A percentile compares a stretch with the other conserved stretches of the same genome.
Conservation (phyloP, 2,797 vertebrate genomes). For the Acanthopagrus latus region DNA sequence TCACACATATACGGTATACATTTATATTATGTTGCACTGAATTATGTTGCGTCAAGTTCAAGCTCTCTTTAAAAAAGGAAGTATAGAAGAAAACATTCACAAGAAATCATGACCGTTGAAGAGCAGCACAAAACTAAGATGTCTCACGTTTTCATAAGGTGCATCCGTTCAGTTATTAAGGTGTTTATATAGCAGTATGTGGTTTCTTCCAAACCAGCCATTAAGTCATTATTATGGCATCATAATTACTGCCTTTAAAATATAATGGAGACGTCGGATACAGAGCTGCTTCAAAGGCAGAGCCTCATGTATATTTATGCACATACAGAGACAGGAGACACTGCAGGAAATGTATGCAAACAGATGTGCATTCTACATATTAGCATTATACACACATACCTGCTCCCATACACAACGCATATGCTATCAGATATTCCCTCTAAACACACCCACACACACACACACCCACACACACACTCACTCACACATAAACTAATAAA, state of each 20-base stretch:
- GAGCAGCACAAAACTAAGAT: neutral
- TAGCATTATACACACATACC: neutral
- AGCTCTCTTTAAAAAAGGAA: neutral
- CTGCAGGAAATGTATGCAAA: conserved; percentile 9
- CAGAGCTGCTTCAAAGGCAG: neutral
- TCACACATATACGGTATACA: neutral
- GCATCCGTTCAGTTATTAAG: neutral
- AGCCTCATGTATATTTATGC: neutral
- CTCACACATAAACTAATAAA: conserved; percentile 1
- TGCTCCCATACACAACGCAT: neutral
- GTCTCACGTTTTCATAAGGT: neutral
- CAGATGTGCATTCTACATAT: neutral
- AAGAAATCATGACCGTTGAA: neutral
- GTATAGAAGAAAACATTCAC: neutral
- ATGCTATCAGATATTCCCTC: neutral
- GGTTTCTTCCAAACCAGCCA: neutral
- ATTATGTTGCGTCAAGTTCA: no score
- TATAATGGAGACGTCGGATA: neutral
- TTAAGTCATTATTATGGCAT: neutral
- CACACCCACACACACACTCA: conserved; percentile 1
- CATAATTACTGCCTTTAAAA: conserved; percentile 3
- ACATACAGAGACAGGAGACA: neutral
- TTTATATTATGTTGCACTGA: no score
- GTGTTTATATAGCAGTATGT: neutral
- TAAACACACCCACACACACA: conserved; percentile 2